Percentiles rank a stretch among this genome's conserved stretches.
Evolutionary conservation across 2,797 vertebrate species (phyloP).

Genomic region (Notolabrus celidotus): DNA sequence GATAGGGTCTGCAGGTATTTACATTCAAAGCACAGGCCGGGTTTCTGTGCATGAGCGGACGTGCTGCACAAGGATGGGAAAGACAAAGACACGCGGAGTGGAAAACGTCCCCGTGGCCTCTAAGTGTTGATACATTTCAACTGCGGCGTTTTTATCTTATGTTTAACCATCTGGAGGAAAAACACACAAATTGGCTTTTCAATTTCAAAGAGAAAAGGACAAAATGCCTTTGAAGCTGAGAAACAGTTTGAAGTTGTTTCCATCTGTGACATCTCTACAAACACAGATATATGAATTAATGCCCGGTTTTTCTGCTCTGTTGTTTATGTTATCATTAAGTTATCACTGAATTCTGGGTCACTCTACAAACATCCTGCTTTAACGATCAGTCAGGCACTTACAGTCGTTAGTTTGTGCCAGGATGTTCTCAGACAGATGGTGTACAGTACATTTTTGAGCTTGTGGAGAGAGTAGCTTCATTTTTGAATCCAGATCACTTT

Average conservation of each 20-base stretch:
- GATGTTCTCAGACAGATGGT: too few relatives aligned
- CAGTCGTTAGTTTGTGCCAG: background rate
- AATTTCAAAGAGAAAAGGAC: constrained; percentile 36
- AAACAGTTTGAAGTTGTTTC: constrained; percentile 28
- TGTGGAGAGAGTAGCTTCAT: too few relatives aligned
- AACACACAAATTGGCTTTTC: constrained; percentile 23
- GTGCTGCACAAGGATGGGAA: constrained; percentile 29
- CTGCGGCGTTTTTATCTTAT: constrained; percentile 33
- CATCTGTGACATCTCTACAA: constrained; percentile 26
- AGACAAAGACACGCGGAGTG: constrained; percentile 38
- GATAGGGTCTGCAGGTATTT: constrained; percentile 55
- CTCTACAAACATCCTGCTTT: constrained; percentile 22
- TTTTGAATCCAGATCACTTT: too few relatives aligned
- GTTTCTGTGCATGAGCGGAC: constrained; percentile 40
- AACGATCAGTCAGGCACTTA: constrained; percentile 20
- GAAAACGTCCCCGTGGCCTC: constrained; percentile 41
- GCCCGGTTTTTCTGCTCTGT: constrained; percentile 21
- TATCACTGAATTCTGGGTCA: constrained; percentile 29
- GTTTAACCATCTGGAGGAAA: constrained; percentile 44
- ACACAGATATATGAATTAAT: constrained; percentile 11
- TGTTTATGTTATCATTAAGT: constrained; percentile 33
- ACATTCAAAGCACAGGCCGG: constrained; percentile 54
- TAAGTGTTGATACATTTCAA: constrained; percentile 30
- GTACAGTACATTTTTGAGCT: too few relatives aligned
- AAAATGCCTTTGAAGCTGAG: constrained; percentile 39